These are phyloP conservation scores for Drosophila rufa DNA, from an alignment of 1,140 invertebrate genomes.

Conservation along the genomic window DNA sequence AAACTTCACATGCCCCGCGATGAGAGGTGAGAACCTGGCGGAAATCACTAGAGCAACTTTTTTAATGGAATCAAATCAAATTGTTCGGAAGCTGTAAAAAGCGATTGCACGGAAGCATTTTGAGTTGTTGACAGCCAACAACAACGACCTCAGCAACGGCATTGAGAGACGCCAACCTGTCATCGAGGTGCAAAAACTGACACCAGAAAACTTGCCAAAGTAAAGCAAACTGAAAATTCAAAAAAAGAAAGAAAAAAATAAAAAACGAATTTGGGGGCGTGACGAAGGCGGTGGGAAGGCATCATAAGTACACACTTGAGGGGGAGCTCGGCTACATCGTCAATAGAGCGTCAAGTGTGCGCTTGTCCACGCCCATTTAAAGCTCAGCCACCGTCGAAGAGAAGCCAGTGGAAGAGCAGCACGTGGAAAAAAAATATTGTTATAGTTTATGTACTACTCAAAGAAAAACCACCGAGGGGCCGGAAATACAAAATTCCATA, in stretches of 20 bases:
- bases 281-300: constrained; percentile 33
- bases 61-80: constrained; percentile 85
- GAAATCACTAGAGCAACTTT: constrained; percentile 83
- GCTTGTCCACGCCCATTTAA: constrained; percentile 75
- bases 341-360: constrained; percentile 73
- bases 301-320: constrained; percentile 77
- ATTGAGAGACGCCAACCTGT: constrained; percentile 58
- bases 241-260: neutral
- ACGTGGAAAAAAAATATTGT: neutral
- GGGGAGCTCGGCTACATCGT: constrained; percentile 52
- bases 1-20: constrained; percentile 42
- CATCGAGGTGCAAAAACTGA: constrained; percentile 73
- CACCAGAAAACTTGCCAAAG: constrained; percentile 70
- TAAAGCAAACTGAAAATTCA: constrained; percentile 62
- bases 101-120: constrained; percentile 84
- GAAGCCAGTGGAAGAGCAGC: constrained; percentile 2
- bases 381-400: constrained; percentile 31
- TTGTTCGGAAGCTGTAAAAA: constrained; percentile 85
- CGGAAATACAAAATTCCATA: too few species aligned
- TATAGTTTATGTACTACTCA: too few species aligned
- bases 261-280: constrained; percentile 22
- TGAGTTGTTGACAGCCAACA: constrained; percentile 76
- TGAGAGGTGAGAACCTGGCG: constrained; percentile 37
- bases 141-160: constrained; percentile 42
- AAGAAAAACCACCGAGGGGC: too few species aligned